phyloP scores from a whole-genome alignment of 2,888 invertebrate genomes.

The Xylota segnis region DNA sequence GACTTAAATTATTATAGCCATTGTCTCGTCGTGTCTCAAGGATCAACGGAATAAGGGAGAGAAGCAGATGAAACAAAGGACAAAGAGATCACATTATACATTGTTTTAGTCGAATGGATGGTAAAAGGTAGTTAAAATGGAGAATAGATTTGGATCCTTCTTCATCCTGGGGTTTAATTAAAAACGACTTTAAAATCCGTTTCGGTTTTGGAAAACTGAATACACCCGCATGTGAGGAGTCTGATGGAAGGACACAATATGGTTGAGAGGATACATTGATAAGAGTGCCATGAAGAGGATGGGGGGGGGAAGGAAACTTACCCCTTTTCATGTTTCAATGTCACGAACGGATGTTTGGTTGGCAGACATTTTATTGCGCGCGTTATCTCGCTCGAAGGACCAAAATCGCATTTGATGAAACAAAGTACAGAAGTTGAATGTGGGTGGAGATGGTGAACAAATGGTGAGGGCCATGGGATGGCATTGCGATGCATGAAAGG shows the following conservation, averaged over 20 bases:
- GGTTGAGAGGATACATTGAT: background rate
- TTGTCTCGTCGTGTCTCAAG: constrained; percentile 63
- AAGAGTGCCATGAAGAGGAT: background rate
- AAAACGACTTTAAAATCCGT: constrained; percentile 56
- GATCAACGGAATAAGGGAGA: constrained; percentile 41
- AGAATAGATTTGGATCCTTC: constrained; percentile 14
- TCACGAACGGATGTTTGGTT: constrained; percentile 1
- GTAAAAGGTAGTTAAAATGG: constrained; percentile 53
- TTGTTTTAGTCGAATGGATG: constrained; percentile 1
- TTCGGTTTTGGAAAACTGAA: constrained; percentile 17
- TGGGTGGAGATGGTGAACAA: background rate
- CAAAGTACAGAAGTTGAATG: background rate
- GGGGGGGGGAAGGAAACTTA: background rate
- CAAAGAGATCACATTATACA: constrained; percentile 28
- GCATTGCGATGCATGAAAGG: no score
- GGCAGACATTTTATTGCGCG: background rate
- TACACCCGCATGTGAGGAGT: constrained; percentile 2
- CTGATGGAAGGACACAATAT: background rate
- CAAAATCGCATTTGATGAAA: background rate
- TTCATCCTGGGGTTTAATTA: constrained; percentile 49
- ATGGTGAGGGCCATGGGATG: background rate
- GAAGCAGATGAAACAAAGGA: constrained; percentile 17
- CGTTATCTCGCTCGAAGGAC: constrained; percentile 34
- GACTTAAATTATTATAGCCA: constrained; percentile 64
- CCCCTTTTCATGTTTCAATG: background rate